Conservation (phyloP, 2,113 vertebrate species). For the Ammodytes dubius region DNA sequence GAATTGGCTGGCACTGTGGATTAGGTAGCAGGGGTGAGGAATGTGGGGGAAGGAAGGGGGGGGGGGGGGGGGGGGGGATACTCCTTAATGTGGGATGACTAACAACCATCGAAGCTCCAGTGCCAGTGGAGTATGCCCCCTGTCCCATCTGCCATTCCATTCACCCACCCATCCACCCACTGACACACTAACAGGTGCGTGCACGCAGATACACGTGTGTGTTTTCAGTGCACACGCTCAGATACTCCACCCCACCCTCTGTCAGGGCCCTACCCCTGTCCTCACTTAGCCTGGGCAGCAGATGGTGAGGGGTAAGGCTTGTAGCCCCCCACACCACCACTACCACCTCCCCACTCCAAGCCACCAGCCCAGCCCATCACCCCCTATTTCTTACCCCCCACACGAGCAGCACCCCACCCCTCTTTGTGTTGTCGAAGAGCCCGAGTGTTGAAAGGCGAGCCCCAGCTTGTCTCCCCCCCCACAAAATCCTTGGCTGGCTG, state of each 20-base stretch:
- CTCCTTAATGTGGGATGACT: constrained; percentile 62
- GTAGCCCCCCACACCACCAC: constrained; percentile 43
- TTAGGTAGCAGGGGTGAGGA: constrained; percentile 84
- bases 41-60: constrained; percentile 76
- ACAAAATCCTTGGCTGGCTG: constrained; percentile 75
- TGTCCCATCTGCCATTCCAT: constrained; percentile 75
- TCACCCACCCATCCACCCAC: constrained; percentile 71
- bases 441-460: constrained; percentile 78
- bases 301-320: constrained; percentile 90
- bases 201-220: constrained; percentile 70
- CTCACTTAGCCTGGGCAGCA: constrained; percentile 85
- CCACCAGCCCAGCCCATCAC: constrained; percentile 66
- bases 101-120: constrained; percentile 44
- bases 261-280: constrained; percentile 70
- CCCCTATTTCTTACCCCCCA: constrained; percentile 42
- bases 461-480: constrained; percentile 58
- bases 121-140: constrained; percentile 78
- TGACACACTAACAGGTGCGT: constrained; percentile 76
- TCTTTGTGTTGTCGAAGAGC: constrained; percentile 81
- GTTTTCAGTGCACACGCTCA: constrained; percentile 40
- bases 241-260: constrained; percentile 69
- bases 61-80: constrained; percentile 60
- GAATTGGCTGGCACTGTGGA: constrained; percentile 82
- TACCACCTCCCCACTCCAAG: constrained; percentile 62
- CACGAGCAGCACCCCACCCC: constrained; percentile 66